A percentile compares a stretch with the other conserved stretches of the same genome.
Conservation (phyloP, 1,140 invertebrate genomes). For the Drosophila busckii region DNA sequence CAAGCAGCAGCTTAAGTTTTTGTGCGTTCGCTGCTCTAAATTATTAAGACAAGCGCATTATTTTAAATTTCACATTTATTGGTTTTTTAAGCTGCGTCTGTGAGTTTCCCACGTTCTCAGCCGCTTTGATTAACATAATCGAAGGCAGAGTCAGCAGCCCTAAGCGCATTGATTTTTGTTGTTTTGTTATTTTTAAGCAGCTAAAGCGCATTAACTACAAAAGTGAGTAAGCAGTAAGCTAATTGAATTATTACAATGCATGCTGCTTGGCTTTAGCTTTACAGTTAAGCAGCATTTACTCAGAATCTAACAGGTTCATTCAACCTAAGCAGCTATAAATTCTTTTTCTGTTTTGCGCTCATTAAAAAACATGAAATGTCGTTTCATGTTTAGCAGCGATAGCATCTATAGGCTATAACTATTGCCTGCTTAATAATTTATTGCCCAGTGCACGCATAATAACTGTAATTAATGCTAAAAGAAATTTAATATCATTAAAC, state of each 20-base stretch:
- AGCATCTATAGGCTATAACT: slow-evolving; percentile 31
- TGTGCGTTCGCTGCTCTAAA: too few species aligned
- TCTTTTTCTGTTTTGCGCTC: slow-evolving; percentile 17
- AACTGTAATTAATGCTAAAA: slow-evolving; percentile 59
- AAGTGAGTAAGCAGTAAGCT: too few species aligned
- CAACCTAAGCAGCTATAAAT: slow-evolving; percentile 52
- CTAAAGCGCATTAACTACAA: slow-evolving; percentile 30
- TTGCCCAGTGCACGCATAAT: slow-evolving; percentile 60
- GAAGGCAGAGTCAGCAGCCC: slow-evolving; percentile 20
- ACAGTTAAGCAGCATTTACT: too few species aligned
- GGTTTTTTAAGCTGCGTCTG: too few species aligned
- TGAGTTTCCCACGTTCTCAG: too few species aligned
- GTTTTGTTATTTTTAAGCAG: slow-evolving; percentile 51
- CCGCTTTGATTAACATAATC: slow-evolving; percentile 58
- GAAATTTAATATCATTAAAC: slow-evolving; percentile 49
- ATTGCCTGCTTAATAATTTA: slow-evolving; percentile 47
- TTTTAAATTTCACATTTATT: too few species aligned
- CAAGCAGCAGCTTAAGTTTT: too few species aligned
- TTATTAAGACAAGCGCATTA: too few species aligned
- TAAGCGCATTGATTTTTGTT: slow-evolving; percentile 32
- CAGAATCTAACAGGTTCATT: slow-evolving; percentile 53
- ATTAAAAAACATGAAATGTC: slow-evolving; percentile 60
- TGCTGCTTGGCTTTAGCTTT: not conserved
- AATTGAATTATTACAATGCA: slow-evolving; percentile 62
- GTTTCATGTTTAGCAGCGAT: slow-evolving; percentile 52